phyloP scores from a whole-genome alignment of 2,113 vertebrate genomes.

The Ascaphus truei region DNA sequence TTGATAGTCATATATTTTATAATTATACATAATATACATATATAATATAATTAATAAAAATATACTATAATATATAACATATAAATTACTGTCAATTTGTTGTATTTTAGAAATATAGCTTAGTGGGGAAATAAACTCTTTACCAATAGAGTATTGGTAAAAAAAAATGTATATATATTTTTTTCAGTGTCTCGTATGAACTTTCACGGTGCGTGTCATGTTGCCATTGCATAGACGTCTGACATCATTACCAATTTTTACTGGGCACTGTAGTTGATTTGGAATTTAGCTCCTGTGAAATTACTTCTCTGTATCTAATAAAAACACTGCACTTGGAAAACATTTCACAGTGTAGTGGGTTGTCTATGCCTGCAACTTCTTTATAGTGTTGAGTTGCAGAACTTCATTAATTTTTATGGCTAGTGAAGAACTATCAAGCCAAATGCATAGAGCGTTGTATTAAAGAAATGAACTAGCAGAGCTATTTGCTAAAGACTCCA shows the following conservation, averaged over 20 bases:
- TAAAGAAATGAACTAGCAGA: neutral
- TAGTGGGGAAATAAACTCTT: neutral
- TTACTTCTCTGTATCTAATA: no score
- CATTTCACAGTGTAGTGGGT: neutral
- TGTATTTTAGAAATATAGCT: neutral
- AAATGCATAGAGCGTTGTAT: neutral
- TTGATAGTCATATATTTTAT: no score
- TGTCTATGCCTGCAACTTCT: neutral
- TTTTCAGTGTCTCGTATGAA: no score
- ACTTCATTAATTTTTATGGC: neutral
- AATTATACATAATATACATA: no score
- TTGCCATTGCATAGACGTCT: no score
- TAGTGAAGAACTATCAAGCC: neutral
- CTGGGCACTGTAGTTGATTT: no score
- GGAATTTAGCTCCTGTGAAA: neutral
- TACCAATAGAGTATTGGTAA: neutral
- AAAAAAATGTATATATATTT: neutral
- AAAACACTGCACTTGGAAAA: no score
- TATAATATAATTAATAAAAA: no score
- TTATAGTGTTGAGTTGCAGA: neutral
- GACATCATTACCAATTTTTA: no score
- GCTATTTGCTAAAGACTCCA: no score
- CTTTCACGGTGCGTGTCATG: no score
- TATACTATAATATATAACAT: no score
- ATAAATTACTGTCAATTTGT: neutral